phyloP scores from a whole-genome alignment of 2,797 vertebrate genomes.

The Ctenopoma kingsleyae region DNA sequence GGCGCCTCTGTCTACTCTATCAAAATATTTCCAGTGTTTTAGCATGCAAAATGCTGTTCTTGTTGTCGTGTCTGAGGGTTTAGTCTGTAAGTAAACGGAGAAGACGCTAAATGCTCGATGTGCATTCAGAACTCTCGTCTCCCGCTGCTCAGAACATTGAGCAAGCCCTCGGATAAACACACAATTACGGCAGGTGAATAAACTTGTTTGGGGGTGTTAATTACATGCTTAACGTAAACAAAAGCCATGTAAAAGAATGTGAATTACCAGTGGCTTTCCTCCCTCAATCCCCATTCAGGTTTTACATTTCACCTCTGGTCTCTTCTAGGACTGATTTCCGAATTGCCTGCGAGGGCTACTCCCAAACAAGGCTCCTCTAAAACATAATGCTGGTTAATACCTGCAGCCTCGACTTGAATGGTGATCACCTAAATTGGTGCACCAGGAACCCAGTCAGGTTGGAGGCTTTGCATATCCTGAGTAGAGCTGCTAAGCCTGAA shows the following conservation, averaged over 20 bases:
- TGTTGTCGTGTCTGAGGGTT: conserved; percentile 74
- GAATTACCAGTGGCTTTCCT: conserved; percentile 79
- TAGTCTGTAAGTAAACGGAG: conserved; percentile 81
- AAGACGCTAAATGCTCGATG: conserved; percentile 78
- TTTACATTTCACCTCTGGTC: conserved; percentile 83
- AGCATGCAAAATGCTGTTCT: conserved; percentile 47
- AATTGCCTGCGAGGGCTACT: conserved; percentile 76
- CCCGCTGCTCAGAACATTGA: conserved; percentile 85
- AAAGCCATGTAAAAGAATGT: conserved; percentile 87
- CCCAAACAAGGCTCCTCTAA: conserved; percentile 65
- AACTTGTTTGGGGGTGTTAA: conserved; percentile 89
- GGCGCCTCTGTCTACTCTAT: conserved; percentile 12
- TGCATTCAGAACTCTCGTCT: conserved; percentile 79
- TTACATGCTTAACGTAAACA: conserved; percentile 89
- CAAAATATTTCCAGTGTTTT: conserved; percentile 8
- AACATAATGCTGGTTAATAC: conserved; percentile 72
- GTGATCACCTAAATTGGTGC: conserved; percentile 71
- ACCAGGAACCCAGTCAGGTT: conserved; percentile 66
- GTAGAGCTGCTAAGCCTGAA: conserved; percentile 70
- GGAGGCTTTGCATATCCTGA: conserved; percentile 72
- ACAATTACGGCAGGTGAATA: conserved; percentile 90
- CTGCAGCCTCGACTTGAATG: conserved; percentile 68
- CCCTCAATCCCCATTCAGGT: conserved; percentile 80
- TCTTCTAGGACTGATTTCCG: conserved; percentile 78
- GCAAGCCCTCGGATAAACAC: conserved; percentile 86